These are phyloP conservation scores for Acinonyx jubatus DNA, from an alignment of 2,113 vertebrate species.

Conservation along the genomic window DNA sequence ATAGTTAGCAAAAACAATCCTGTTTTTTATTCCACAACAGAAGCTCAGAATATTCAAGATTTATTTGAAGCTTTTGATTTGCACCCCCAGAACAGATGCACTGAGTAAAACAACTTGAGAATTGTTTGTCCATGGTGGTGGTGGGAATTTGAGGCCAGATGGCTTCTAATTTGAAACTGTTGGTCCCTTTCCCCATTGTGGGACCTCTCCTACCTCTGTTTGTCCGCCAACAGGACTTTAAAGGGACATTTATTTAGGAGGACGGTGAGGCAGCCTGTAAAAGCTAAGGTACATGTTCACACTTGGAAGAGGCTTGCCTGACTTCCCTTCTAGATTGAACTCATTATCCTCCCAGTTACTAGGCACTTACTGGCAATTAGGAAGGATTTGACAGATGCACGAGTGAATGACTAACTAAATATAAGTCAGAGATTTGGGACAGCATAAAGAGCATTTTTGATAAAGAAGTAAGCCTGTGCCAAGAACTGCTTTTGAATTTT, in stretches of 20 bases:
- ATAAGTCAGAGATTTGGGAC: not conserved
- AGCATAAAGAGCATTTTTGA: not conserved
- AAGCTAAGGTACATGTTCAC: not conserved
- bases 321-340: not conserved
- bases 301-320: fast-evolving
- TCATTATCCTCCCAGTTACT: not conserved
- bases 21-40: not conserved
- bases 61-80: not conserved
- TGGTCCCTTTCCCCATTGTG: not conserved
- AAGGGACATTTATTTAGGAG: not conserved
- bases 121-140: not conserved
- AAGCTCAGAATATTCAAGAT: not conserved
- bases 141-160: not conserved
- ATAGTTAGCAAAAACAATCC: not conserved
- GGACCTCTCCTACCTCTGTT: not conserved
- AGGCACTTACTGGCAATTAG: not conserved
- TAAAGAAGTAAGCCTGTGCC: not conserved
- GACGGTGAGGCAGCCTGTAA: not conserved
- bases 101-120: not conserved
- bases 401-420: not conserved
- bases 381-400: not conserved
- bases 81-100: not conserved
- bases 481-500: not conserved
- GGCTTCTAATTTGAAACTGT: not conserved
- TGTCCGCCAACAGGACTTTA: not conserved